Conservation (phyloP, 2,888 invertebrate species). For the Coenonympha glycerion region DNA sequence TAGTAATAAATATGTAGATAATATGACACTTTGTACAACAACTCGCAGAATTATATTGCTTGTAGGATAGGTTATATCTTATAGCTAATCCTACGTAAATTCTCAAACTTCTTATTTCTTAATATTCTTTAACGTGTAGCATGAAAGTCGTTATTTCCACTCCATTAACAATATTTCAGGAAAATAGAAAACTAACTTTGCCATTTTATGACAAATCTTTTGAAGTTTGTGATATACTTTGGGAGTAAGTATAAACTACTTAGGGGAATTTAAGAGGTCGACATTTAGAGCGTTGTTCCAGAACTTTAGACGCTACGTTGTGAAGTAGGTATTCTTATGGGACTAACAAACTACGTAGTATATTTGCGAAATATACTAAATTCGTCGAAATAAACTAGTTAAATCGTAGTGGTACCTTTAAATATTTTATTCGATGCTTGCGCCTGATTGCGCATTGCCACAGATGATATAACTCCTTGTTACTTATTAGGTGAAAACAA, state of each 20-base stretch:
- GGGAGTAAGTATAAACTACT: not conserved
- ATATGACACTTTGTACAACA: too few species aligned
- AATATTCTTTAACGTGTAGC: conserved; percentile 5
- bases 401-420: too few species aligned
- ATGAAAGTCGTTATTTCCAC: conserved; percentile 12
- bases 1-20: too few species aligned
- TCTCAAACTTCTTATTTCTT: conserved; percentile 10
- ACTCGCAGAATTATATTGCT: not conserved
- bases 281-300: not conserved
- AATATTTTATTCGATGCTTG: too few species aligned
- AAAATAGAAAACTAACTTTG: conserved; percentile 12
- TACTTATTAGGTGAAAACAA: too few species aligned
- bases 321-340: not conserved
- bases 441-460: too few species aligned
- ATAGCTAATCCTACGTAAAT: not conserved
- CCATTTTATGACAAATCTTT: conserved; percentile 12
- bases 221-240: conserved; percentile 6
- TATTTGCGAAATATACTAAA: too few species aligned
- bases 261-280: conserved; percentile 1
- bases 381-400: too few species aligned
- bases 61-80: too few species aligned
- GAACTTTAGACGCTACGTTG: not conserved
- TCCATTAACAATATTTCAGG: conserved; percentile 5
- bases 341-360: not conserved
- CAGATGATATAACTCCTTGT: too few species aligned